Base-by-base conservation (phyloP, 2,113 vertebrate species). In the Pomatostomus ruficeps region DNA sequence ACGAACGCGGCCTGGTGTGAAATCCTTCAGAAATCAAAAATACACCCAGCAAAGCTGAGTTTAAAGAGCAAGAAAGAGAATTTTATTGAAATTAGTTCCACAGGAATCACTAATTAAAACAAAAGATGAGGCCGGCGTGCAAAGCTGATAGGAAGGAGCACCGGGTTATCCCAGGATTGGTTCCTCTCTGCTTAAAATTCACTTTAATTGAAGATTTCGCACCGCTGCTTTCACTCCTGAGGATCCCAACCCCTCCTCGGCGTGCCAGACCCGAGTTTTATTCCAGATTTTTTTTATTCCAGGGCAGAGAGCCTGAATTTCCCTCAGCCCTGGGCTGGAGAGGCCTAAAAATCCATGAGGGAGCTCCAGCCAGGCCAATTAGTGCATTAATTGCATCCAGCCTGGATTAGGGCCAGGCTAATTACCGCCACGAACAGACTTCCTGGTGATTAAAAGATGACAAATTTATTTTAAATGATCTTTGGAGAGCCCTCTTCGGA, bases 361-460 rank as follows among this genome's bases (percentile, higher is more conserved):
- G 21, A 57, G 28, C 22, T 87, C 28, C 33, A 33, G 36, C 61
- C 65, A 9, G 4, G 29, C 42, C 72, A 89, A 68, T 26, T 19
- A 63, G 10, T 40, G 31, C n/a, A n/a, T 81, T 63, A 63, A 77
- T 26, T 35, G 23, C 23, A 33, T 26, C 55, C 55, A 54, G 40
- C 28, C 28, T 74, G 74, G 80, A 12, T 42, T 36, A 9, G 11
- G 38, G 70, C 57, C 88, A 68, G 24, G 38, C 15, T 35, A 79
- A 85, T 89, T 38, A 31, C 25, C 12, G 51, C 31, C 25, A 7
- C 11, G 13, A 16, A 36, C 40, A 36, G 49, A 49, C 15, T 72
- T 76, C 74, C 38, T 5, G 11, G 26, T 54, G 62, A 93, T 95
- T 88, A 73, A 65, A 76, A 91, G 71, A 91, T 90, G 25, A 58